These are phyloP conservation scores for Threskiornis aethiopicus DNA, from an alignment of 2,797 vertebrate genomes.

Conservation along the genomic window DNA sequence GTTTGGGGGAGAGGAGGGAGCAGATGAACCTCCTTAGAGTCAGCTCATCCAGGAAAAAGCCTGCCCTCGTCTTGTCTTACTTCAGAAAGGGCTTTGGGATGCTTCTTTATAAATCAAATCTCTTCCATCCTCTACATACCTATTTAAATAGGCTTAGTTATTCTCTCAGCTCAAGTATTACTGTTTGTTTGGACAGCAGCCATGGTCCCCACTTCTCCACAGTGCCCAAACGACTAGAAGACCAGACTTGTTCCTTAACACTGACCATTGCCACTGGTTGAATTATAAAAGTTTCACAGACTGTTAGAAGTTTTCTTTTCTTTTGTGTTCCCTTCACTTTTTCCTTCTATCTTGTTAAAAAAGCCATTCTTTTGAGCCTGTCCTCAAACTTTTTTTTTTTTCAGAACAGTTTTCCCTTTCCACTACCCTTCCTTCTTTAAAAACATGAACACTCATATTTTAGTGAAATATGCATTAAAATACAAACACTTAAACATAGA, in stretches of 20 bases:
- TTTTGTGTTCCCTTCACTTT: background rate
- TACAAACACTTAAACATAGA: background rate
- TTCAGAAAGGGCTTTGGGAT: background rate
- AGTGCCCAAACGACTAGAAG: background rate
- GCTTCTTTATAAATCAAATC: background rate
- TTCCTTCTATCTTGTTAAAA: background rate
- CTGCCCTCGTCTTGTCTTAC: background rate
- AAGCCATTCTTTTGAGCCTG: accelerated
- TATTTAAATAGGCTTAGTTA: background rate
- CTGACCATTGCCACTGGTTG: background rate
- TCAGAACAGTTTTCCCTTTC: background rate
- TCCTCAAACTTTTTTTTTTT: background rate
- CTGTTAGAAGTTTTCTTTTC: background rate
- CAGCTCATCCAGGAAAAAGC: background rate
- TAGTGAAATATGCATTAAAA: background rate
- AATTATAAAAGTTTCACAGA: background rate
- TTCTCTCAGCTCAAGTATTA: background rate
- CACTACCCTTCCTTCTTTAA: background rate
- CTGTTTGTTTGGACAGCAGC: background rate
- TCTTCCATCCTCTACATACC: background rate
- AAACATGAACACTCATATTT: background rate
- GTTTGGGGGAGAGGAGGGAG: constrained; percentile 7
- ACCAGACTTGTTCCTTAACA: background rate
- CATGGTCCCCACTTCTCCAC: background rate
- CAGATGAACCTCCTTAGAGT: background rate